phyloP scores from a whole-genome alignment of 2,113 vertebrate species.

The Lontra canadensis region DNA sequence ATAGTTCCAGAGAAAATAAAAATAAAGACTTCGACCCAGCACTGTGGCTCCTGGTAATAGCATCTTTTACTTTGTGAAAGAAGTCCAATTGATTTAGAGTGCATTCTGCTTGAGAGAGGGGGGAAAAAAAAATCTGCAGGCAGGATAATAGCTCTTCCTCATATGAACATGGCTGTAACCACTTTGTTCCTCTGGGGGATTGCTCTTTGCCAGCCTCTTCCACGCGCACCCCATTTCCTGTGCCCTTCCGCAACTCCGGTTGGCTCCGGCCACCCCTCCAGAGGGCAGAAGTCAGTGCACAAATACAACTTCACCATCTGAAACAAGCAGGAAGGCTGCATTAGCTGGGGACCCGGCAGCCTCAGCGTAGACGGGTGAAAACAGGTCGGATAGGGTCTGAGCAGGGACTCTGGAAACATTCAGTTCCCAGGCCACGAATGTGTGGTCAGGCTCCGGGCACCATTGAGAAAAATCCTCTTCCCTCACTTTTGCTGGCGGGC shows the following conservation, averaged over 20 bases:
- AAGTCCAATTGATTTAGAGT: background rate
- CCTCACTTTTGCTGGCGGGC: background rate
- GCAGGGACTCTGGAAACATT: rapidly evolving
- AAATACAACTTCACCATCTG: rapidly evolving
- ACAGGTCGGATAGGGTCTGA: rapidly evolving
- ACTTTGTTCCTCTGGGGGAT: rapidly evolving
- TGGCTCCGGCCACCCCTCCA: background rate
- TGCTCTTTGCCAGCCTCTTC: rapidly evolving
- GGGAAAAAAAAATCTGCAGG: background rate
- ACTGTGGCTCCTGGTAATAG: background rate
- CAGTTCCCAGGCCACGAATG: rapidly evolving
- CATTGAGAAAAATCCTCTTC: rapidly evolving
- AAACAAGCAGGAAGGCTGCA: background rate
- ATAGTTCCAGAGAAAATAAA: background rate
- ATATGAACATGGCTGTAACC: rapidly evolving
- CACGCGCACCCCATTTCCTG: rapidly evolving
- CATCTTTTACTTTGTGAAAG: background rate
- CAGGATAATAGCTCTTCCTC: background rate
- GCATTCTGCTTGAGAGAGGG: background rate
- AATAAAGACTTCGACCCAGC: background rate
- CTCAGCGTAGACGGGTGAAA: rapidly evolving
- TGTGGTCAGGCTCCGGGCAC: rapidly evolving
- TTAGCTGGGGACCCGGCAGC: rapidly evolving
- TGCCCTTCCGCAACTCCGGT: rapidly evolving
- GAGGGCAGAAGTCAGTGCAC: rapidly evolving